phyloP scores from a whole-genome alignment of 1,140 invertebrate species.

The Saccostrea glomerata region DNA sequence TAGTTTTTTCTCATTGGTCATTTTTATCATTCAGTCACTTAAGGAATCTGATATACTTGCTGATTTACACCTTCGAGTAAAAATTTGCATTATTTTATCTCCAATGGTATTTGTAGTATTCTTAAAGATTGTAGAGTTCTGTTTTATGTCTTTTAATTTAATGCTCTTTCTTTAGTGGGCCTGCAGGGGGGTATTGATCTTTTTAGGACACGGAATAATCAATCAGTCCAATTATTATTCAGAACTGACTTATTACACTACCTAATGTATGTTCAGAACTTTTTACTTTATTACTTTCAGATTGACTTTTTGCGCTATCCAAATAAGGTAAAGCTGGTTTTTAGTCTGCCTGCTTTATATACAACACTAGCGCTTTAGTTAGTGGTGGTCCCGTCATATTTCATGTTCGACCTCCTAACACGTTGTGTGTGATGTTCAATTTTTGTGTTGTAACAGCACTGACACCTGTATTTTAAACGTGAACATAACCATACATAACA shows the following conservation, averaged over 20 bases:
- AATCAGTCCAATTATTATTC: neutral
- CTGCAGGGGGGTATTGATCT: too few species aligned
- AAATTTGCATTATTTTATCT: too few species aligned
- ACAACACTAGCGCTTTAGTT: neutral
- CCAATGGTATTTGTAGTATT: too few species aligned
- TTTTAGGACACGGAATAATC: neutral
- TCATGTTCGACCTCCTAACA: neutral
- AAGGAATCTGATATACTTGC: too few species aligned
- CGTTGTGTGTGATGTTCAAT: neutral
- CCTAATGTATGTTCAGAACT: neutral
- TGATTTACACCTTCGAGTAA: too few species aligned
- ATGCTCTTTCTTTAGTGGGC: too few species aligned
- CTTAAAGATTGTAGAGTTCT: too few species aligned
- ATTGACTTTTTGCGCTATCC: conserved; percentile 33
- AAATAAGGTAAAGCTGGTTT: conserved; percentile 11
- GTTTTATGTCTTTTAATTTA: too few species aligned
- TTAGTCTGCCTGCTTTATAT: neutral
- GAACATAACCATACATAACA: neutral
- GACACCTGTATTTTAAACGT: neutral
- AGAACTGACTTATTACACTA: neutral
- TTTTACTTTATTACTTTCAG: conserved; percentile 18
- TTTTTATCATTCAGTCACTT: too few species aligned
- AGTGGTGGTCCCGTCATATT: neutral
- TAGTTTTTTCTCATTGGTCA: too few species aligned
- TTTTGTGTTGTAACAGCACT: neutral